These are phyloP conservation scores for Nesoenas mayeri DNA, from an alignment of 2,113 vertebrate genomes.

Conservation along the genomic window DNA sequence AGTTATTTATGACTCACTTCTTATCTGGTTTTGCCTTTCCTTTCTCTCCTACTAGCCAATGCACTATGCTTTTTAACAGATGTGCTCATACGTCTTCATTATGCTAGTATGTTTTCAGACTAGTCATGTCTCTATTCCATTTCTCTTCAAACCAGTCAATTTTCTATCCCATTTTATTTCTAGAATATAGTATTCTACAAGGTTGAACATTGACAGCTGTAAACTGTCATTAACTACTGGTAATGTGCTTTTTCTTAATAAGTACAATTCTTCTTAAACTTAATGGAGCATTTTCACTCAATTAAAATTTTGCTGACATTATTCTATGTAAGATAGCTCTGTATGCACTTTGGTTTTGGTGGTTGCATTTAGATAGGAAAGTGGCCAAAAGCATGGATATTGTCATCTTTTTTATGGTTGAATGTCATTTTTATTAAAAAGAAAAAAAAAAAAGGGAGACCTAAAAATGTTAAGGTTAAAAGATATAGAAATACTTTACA, in stretches of 20 bases:
- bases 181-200: neutral
- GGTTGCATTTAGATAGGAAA: neutral
- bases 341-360: neutral
- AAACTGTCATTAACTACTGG: neutral
- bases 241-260: neutral
- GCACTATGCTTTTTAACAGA: neutral
- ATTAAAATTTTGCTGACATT: neutral
- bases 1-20: neutral
- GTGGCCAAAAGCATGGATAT: neutral
- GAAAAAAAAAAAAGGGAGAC: neutral
- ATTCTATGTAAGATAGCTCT: neutral
- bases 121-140: neutral
- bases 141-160: neutral
- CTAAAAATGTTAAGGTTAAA: neutral
- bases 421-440: neutral
- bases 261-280: neutral
- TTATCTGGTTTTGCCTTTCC: neutral
- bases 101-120: neutral
- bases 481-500: neutral
- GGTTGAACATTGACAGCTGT: neutral
- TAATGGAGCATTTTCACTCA: neutral
- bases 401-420: neutral
- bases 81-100: neutral
- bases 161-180: neutral
- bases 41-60: neutral